phyloP scores from a whole-genome alignment of 2,797 vertebrate species.

The Tiaroga cobitis region DNA sequence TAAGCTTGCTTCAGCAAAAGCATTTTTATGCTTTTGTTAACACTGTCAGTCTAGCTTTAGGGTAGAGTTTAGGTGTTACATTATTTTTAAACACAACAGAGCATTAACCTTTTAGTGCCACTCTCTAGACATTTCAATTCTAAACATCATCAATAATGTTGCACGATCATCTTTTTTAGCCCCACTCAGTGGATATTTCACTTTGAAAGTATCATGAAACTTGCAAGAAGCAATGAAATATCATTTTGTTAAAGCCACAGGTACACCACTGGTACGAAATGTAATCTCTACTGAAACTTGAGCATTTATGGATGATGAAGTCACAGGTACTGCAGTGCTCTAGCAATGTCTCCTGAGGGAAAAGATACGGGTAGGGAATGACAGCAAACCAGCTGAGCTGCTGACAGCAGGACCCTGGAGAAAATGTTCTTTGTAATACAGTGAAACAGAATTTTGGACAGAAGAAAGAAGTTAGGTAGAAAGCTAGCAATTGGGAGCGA shows the following conservation, averaged over 20 bases:
- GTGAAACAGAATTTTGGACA: neutral
- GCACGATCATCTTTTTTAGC: neutral
- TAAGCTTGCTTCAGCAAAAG: neutral
- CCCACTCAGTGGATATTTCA: neutral
- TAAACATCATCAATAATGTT: neutral
- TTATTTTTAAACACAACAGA: neutral
- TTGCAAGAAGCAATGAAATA: neutral
- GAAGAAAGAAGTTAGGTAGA: neutral
- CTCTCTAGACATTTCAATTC: neutral
- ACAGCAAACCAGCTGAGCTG: conserved; percentile 25
- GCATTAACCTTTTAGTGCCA: neutral
- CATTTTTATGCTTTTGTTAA: neutral
- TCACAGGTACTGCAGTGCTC: neutral
- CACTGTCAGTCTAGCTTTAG: neutral
- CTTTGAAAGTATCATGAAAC: neutral
- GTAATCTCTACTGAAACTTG: conserved; percentile 1
- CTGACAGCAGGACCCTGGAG: conserved; percentile 20
- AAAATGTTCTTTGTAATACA: conserved; percentile 20
- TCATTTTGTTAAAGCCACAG: neutral
- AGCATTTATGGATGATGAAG: conserved; percentile 15
- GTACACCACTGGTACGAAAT: neutral
- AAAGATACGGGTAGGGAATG: conserved; percentile 19
- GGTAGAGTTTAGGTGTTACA: neutral
- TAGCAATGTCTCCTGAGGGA: conserved; percentile 25
- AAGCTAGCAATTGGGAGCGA: neutral